Percentiles rank a stretch among this genome's conserved stretches.
These are phyloP conservation scores for Alexandromys fortis DNA, from an alignment of 2,113 vertebrate species.

Conservation along the genomic window DNA sequence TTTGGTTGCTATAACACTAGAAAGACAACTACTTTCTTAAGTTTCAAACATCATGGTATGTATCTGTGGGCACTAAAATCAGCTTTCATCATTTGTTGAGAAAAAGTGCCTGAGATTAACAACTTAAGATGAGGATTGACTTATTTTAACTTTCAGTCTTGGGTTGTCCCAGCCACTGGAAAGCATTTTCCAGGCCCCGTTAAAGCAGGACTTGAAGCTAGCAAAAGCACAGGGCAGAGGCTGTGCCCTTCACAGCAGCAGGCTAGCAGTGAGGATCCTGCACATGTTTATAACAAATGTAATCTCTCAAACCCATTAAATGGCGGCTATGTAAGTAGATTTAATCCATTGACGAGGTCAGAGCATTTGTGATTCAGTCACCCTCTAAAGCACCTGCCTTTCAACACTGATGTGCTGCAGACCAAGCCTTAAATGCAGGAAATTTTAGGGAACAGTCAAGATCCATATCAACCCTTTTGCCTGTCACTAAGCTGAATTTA, in stretches of 20 bases:
- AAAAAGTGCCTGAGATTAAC: neutral
- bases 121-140: neutral
- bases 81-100: neutral
- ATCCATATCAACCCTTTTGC: neutral
- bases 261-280: neutral
- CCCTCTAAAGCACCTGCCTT: neutral
- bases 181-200: neutral
- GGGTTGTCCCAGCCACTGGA: neutral
- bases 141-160: neutral
- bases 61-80: neutral
- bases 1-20: neutral
- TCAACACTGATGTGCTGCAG: neutral
- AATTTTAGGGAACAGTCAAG: neutral
- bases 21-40: constrained; percentile 12
- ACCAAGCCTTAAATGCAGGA: neutral
- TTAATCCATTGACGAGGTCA: too few species aligned
- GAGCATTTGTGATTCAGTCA: neutral
- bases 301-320: neutral
- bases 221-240: neutral
- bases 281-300: neutral
- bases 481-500: neutral
- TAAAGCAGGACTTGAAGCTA: neutral
- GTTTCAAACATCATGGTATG: neutral
- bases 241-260: neutral
- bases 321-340: neutral